These are phyloP conservation scores for Eristalis pertinax DNA, from an alignment of 2,888 invertebrate genomes.

Conservation along the genomic window DNA sequence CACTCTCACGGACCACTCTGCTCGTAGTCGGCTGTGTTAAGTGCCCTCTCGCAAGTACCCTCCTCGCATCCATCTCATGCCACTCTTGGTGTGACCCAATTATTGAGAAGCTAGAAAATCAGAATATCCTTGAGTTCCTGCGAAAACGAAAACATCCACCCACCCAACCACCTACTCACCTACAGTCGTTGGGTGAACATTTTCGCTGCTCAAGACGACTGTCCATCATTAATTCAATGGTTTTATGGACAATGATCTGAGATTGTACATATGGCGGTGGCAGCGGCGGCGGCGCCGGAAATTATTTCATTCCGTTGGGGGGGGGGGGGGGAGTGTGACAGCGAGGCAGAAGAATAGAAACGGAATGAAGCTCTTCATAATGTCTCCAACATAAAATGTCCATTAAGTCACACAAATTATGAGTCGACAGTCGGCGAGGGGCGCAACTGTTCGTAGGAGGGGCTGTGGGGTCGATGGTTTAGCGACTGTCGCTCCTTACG, in stretches of 20 bases:
- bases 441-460: background rate
- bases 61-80: slow-evolving; percentile 18
- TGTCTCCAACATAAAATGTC: slow-evolving; percentile 65
- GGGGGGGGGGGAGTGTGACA: background rate
- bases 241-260: background rate
- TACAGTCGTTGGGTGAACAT: slow-evolving; percentile 40
- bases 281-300: slow-evolving; percentile 43
- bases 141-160: background rate
- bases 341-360: background rate
- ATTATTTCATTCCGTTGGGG: slow-evolving; percentile 20
- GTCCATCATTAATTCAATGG: background rate
- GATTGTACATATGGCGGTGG: slow-evolving; percentile 36
- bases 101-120: slow-evolving; percentile 53
- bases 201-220: slow-evolving; percentile 5
- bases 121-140: slow-evolving; percentile 50
- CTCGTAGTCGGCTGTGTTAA: slow-evolving; percentile 11
- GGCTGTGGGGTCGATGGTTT: background rate
- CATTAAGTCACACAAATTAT: slow-evolving; percentile 66
- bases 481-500: background rate
- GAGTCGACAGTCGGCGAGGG: slow-evolving; percentile 16
- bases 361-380: slow-evolving; percentile 28
- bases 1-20: background rate
- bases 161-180: background rate
- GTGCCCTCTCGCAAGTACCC: slow-evolving; percentile 39
- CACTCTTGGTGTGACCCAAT: slow-evolving; percentile 33